These are phyloP conservation scores for Thysanoteuthis rhombus DNA, from an alignment of 2,888 invertebrate species.

Conservation along the genomic window DNA sequence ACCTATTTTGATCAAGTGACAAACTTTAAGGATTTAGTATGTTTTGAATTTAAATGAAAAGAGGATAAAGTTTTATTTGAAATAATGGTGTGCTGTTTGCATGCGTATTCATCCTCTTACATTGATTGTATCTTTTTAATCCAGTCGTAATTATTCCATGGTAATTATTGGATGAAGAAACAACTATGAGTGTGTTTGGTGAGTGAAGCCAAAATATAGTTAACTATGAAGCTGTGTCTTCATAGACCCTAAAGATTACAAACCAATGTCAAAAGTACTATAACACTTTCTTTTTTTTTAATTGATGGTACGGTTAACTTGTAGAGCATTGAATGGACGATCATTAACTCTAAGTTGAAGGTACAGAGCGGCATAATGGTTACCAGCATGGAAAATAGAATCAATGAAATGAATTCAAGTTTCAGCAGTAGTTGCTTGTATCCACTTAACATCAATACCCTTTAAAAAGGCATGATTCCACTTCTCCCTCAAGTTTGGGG, in stretches of 20 bases:
- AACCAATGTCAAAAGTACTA: not conserved
- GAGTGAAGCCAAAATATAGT: not conserved
- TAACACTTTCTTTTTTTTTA: not conserved
- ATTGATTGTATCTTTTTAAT: not conserved
- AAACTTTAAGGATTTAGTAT: not conserved
- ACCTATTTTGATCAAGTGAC: not conserved
- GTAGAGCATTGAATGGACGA: too few relatives aligned
- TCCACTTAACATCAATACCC: too few relatives aligned
- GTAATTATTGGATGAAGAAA: not conserved
- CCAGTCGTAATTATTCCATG: not conserved
- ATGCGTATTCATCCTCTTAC: not conserved
- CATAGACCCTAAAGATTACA: not conserved
- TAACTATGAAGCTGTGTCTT: not conserved
- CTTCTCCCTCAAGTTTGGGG: too few relatives aligned
- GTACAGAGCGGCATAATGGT: too few relatives aligned
- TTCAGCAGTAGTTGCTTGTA: too few relatives aligned
- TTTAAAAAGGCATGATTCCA: too few relatives aligned
- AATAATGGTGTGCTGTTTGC: not conserved
- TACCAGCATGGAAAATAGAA: too few relatives aligned
- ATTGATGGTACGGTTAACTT: too few relatives aligned
- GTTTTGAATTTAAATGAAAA: not conserved
- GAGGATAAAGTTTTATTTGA: not conserved
- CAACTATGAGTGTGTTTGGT: not conserved
- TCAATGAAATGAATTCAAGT: too few relatives aligned
- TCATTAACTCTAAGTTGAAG: too few relatives aligned